Evolutionary conservation across 2,113 vertebrate species (phyloP), one percentile per base, ranked within the genome.

Genomic region (Podilymbus podiceps): DNA sequence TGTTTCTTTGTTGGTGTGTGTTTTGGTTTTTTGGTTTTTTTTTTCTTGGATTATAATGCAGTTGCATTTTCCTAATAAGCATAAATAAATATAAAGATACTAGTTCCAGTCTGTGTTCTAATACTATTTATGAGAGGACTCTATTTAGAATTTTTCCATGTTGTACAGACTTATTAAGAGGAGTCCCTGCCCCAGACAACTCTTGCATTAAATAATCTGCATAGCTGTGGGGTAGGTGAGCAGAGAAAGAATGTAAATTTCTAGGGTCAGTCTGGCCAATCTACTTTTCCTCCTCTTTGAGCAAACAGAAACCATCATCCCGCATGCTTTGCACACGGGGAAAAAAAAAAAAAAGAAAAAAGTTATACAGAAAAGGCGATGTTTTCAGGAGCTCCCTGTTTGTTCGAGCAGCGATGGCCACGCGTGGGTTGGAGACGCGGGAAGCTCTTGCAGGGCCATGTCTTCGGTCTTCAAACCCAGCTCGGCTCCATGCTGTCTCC

Each of bases 321-420:
- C 3, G 0, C 13, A 1, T 25, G 20, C 49, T 91, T 52, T 94
- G 80, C 58, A 55, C 1, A 8, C 86, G 47, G 49, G 31, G 67
- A 59, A 20, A n/a, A 3, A 38, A 21, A 38, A 38, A 38, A 38
- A 38, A 38, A 38, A 20, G 31, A 3, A 38, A 21, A 24, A 12
- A 12, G 12, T 73, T 86, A 2, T 15, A 3, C 15, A 62, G 67
- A 40, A 77, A 44, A 88, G 9, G 14, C 0, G 9, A 12, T 6
- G 15, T 12, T 46, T 15, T 46, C 23, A 30, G 66, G 71, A 75
- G 35, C 53, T 90, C 42, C 44, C n/a, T 53, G 50, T 8, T 85
- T 1, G 2, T 40, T 64, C 27, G 53, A 5, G 1, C 35, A 7
- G 19, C 3, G 33, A 17, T 59, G 55, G 19, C 42, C 2, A 1